Evolutionary conservation across 2,113 vertebrate species (phyloP).

Genomic region (Boulengeromyrus knoepffleri): DNA sequence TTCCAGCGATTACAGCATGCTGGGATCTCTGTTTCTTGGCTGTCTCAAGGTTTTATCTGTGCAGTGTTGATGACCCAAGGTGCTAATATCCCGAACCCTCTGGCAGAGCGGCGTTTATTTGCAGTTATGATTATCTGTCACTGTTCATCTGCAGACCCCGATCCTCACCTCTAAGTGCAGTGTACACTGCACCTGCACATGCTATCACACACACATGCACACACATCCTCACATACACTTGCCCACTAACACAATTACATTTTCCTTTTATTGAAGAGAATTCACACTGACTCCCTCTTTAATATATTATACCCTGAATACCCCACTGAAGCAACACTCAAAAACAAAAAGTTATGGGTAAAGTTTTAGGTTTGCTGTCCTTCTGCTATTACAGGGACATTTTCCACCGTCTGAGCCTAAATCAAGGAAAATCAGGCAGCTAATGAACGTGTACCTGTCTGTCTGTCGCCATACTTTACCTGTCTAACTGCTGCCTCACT

Average conservation of each 20-base stretch:
- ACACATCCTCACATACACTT: not conserved
- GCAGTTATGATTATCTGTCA: not conserved
- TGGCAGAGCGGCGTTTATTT: not conserved
- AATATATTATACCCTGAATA: not conserved
- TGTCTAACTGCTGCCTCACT: not conserved
- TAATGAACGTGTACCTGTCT: not conserved
- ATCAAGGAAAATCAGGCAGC: not conserved
- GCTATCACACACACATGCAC: not conserved
- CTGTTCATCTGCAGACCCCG: not conserved
- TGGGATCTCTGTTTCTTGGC: not conserved
- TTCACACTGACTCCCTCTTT: not conserved
- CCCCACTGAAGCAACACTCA: not conserved
- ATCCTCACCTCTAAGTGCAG: not conserved
- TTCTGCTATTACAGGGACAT: not conserved
- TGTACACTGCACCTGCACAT: not conserved
- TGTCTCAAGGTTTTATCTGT: not conserved
- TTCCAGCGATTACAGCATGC: not conserved
- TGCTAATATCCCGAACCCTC: not conserved
- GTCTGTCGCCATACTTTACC: not conserved
- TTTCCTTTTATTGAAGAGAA: not conserved
- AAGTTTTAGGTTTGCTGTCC: not conserved
- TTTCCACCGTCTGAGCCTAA: not conserved
- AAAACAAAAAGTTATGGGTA: not conserved
- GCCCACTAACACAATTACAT: not conserved
- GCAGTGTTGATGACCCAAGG: not conserved